Base-by-base conservation (phyloP, 2,797 vertebrate genomes). In the Coilia nasus region DNA sequence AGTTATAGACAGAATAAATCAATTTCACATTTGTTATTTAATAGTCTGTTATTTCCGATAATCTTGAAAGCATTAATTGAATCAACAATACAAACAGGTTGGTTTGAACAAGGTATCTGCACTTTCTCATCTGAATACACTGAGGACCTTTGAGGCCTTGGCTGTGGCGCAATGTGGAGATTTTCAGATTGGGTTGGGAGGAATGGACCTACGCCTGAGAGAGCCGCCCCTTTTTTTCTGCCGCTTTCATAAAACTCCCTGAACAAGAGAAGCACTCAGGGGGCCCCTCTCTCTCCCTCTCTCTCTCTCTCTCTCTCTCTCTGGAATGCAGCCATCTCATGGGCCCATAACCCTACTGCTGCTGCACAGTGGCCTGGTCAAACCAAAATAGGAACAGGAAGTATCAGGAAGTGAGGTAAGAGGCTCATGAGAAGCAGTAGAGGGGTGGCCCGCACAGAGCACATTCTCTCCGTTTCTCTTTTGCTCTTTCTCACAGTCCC, bases 361-460 rank as follows among this genome's bases (percentile, higher is more conserved):
- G 81, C 89, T 82, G 83, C 64, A 62, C 83, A n/a, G 44, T 67
- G 83, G 80, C 86, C 75, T 41, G 6, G 85, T 85, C 88, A 88
- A 86, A 88, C 87, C 87, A 88, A 90, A 89, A 88, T 86, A 91
- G 86, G 89, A 91, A 89, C 89, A 90, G 89, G 91, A 96, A 87
- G 93, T 92, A 92, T 92, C 90, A 90, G 88, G 91, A 82, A 88
- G 87, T 91, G 88, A 91, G 82, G 85, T 23, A 85, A 89, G 67
- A 1, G 62, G 62, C 80, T 46, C 81, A 41, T 28, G 19, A 82
- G 82, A 75, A 23, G 78, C 82, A 57, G 82, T 82, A 78, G 81
- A 87, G 85, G 85, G 71, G 31, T 47, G 25, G 78, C 62, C 62
- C 14, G 59, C 81, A 31, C 25, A 14, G 6, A 80, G 35, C 25